phyloP scores from a whole-genome alignment of 2,888 invertebrate genomes.

The Pachymerium ferrugineum region DNA sequence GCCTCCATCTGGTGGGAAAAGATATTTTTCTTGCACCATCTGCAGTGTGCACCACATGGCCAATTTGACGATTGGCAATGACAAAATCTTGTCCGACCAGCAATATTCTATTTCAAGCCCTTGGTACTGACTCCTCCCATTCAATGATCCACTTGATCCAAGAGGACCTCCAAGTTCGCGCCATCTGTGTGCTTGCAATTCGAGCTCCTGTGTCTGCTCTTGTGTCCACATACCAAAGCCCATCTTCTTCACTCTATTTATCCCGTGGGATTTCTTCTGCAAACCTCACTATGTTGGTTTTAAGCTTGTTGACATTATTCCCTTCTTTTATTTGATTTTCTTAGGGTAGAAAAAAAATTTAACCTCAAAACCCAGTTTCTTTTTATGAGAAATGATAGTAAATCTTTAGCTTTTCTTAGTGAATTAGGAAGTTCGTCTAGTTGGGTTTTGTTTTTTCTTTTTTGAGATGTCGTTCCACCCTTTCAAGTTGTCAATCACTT shows the following conservation, averaged over 20 bases:
- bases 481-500: neutral
- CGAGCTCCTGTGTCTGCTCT: slow-evolving; percentile 17
- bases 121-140: slow-evolving; percentile 19
- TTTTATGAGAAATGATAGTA: neutral
- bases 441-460: neutral
- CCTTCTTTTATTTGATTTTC: neutral
- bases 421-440: neutral
- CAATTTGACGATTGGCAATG: slow-evolving; percentile 12
- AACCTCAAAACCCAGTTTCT: neutral
- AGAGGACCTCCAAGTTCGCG: slow-evolving; percentile 24
- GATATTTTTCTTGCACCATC: neutral
- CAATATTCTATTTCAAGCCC: slow-evolving; percentile 22
- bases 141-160: slow-evolving; percentile 27
- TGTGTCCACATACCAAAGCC: slow-evolving; percentile 25
- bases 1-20: neutral
- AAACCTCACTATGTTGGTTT: slow-evolving; percentile 6
- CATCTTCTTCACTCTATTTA: slow-evolving; percentile 18
- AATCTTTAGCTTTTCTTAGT: neutral
- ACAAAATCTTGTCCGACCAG: slow-evolving; percentile 21
- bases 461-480: neutral
- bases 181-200: slow-evolving; percentile 22
- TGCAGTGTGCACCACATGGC: neutral
- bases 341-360: neutral
- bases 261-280: slow-evolving; percentile 19
- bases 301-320: neutral